Percentiles rank a stretch among this genome's conserved stretches.
These are phyloP conservation scores for Lycopodina hypogea DNA, from an alignment of 37 sponge, comb jelly and placozoan species.

Conservation along the genomic window DNA sequence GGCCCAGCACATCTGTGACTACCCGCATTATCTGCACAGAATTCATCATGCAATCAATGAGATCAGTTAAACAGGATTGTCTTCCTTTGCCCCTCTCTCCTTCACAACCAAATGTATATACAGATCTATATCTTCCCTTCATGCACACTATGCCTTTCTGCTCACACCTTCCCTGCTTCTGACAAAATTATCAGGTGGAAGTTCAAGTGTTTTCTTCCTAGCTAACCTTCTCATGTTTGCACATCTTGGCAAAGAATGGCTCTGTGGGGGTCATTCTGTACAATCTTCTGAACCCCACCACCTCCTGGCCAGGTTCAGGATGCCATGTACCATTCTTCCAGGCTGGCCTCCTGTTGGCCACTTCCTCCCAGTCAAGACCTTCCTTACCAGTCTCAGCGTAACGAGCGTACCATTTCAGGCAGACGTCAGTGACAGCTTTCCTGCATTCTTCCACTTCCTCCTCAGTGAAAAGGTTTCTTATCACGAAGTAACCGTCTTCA, in stretches of 20 bases:
- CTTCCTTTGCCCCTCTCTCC: too few relatives aligned
- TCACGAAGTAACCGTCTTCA: conserved; percentile 54
- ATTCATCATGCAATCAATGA: too few relatives aligned
- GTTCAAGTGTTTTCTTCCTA: too few relatives aligned
- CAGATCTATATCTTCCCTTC: too few relatives aligned
- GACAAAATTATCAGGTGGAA: too few relatives aligned
- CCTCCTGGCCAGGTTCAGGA: conserved; percentile 15
- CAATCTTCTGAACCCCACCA: conserved; percentile 46
- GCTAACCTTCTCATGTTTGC: conserved; percentile 45
- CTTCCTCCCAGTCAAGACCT: conserved; percentile 60
- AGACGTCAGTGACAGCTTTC: conserved; percentile 9
- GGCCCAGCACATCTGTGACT: conserved; percentile 18
- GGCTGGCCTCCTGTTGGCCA: conserved; percentile 49
- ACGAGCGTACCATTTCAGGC: conserved; percentile 41
- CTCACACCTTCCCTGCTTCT: too few relatives aligned
- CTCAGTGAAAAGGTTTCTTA: conserved; percentile 18
- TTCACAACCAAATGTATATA: too few relatives aligned
- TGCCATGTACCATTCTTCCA: conserved; percentile 38
- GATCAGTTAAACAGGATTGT: too few relatives aligned
- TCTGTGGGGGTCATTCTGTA: conserved; percentile 35
- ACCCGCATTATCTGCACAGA: conserved; percentile 20
- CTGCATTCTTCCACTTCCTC: conserved; percentile 47
- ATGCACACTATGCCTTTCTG: too few relatives aligned
- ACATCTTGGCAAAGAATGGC: conserved; percentile 31
- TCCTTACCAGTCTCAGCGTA: conserved; percentile 23